Conservation (phyloP, 1,140 invertebrate genomes). For the Drosophila subobscura region DNA sequence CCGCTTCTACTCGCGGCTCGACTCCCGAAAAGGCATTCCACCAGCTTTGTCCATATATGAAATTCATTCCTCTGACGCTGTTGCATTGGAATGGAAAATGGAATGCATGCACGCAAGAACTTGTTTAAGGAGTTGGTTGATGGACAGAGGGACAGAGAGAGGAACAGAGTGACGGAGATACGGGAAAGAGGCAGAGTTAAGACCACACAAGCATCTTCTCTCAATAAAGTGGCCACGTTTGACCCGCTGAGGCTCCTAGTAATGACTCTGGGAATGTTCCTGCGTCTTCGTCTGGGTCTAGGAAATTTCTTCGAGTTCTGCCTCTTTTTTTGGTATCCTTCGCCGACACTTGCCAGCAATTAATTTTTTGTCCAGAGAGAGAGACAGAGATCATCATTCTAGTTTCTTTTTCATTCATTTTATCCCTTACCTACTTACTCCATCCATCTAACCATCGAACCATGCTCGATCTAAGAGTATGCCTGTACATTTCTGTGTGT, state of each 20-base stretch:
- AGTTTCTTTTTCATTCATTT: slow-evolving; percentile 51
- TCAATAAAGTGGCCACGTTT: slow-evolving; percentile 56
- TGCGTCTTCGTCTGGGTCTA: slow-evolving; percentile 21
- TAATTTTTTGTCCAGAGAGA: slow-evolving; percentile 34
- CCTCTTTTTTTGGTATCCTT: slow-evolving; percentile 53
- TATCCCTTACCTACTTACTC: slow-evolving; percentile 11
- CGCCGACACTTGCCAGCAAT: slow-evolving; percentile 53
- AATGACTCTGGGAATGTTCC: slow-evolving; percentile 22
- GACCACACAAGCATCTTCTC: slow-evolving; percentile 62
- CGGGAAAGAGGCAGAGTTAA: slow-evolving; percentile 31
- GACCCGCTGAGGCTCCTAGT: slow-evolving; percentile 41
- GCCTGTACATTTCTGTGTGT: no score
- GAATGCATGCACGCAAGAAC: slow-evolving; percentile 34
- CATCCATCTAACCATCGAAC: neutral
- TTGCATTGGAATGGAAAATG: slow-evolving; percentile 46
- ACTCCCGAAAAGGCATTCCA: slow-evolving; percentile 49
- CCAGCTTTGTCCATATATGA: slow-evolving; percentile 46
- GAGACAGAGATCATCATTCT: slow-evolving; percentile 17
- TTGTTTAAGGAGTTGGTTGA: slow-evolving; percentile 49
- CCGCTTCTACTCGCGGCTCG: slow-evolving; percentile 11
- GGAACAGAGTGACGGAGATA: slow-evolving; percentile 1
- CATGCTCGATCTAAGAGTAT: slow-evolving; percentile 1
- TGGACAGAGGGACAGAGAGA: slow-evolving; percentile 11
- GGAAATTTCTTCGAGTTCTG: slow-evolving; percentile 38
- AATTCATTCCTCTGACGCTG: slow-evolving; percentile 51